Evolutionary conservation across 1,140 invertebrate genomes (phyloP), one percentile per base, ranked within the genome.

Genomic region (Temnothorax nylanderi): DNA sequence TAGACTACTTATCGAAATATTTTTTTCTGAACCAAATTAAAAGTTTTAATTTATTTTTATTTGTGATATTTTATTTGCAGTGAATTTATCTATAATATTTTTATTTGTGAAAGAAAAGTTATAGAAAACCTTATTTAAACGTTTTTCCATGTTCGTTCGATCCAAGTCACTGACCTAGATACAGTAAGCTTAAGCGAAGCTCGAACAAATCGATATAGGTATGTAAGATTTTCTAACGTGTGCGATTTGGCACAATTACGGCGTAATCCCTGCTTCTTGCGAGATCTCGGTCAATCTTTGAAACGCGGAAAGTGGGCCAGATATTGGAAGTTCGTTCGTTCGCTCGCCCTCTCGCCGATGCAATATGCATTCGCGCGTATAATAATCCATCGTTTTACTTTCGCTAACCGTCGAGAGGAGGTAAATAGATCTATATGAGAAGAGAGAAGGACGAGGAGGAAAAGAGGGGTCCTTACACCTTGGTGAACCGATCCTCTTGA

Each of bases 241-340:
- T 32, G 76, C 85, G 78, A 89, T 78, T 89, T 62, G 26, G 34
- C 65, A 88, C 85, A 87, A 87, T 87, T 84, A 87, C 85, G 56
- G n/a, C 32, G 41, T 72, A 81, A 90, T 90, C 88, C 89, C 21
- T 18, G n/a, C 26, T 80, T 7, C 71, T 32, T 80, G 72, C 75
- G 69, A 56, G 26, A 47, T 81, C n/a, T 49, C 69, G 41, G 32
- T 56, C 8, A 74, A 49, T 64, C 71, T 74, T 34, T 47, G 69
- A 84, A 37, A 84, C 8, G 41, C 13, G n/a, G 10, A 54, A 47
- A 34, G 10, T 37, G 8, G 64, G 21, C 16, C 65, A 78, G 78
- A 74, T 90, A 90, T 90, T 78, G 77, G 51, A 69, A 37, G 13
- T 69, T 51, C 5, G 16, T 32, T n/a, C 16, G n/a, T 32, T n/a